Evolutionary conservation across 2,113 vertebrate species (phyloP).

Genomic region (Pseudolaguvia tuberculata): DNA sequence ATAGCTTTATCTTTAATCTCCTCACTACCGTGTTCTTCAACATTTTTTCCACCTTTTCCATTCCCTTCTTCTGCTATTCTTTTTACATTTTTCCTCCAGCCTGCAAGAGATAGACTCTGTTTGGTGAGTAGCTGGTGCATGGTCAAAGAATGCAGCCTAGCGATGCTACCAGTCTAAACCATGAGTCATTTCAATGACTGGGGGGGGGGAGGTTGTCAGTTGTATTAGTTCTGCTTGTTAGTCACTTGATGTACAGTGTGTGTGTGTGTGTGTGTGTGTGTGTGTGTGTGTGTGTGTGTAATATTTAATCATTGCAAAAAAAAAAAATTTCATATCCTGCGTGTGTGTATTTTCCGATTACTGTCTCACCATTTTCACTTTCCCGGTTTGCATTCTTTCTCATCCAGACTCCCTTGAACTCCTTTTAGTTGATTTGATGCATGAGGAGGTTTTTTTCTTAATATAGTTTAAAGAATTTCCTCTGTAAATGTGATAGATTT

Average conservation of each 20-base stretch:
- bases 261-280: no score
- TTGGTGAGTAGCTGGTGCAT: slow-evolving; percentile 76
- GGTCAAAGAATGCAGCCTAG: slow-evolving; percentile 50
- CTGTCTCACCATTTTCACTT: not conserved
- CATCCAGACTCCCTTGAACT: not conserved
- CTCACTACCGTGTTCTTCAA: slow-evolving; percentile 3
- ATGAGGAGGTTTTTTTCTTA: not conserved
- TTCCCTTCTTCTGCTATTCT: slow-evolving; percentile 38
- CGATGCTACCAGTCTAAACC: slow-evolving; percentile 45
- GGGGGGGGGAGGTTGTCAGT: not conserved
- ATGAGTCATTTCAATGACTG: slow-evolving; percentile 20
- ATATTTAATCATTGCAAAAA: not conserved
- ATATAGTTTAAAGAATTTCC: not conserved
- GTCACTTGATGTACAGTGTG: slow-evolving; percentile 2
- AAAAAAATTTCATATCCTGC: not conserved
- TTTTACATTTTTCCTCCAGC: slow-evolving; percentile 78
- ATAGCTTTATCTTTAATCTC: slow-evolving; percentile 11
- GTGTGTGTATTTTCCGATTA: slow-evolving; percentile 1
- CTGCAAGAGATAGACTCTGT: slow-evolving; percentile 71
- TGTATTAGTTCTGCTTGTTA: not conserved
- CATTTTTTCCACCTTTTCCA: slow-evolving; percentile 12
- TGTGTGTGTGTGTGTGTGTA: not conserved
- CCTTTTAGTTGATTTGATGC: not conserved
- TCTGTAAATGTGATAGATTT: slow-evolving; percentile 1
- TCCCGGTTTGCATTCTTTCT: not conserved